A percentile compares a stretch with the other conserved stretches of the same genome.
Evolutionary conservation across 64 coral and sea anemone species (phyloP).

Genomic region (Pachyseris speciosa): DNA sequence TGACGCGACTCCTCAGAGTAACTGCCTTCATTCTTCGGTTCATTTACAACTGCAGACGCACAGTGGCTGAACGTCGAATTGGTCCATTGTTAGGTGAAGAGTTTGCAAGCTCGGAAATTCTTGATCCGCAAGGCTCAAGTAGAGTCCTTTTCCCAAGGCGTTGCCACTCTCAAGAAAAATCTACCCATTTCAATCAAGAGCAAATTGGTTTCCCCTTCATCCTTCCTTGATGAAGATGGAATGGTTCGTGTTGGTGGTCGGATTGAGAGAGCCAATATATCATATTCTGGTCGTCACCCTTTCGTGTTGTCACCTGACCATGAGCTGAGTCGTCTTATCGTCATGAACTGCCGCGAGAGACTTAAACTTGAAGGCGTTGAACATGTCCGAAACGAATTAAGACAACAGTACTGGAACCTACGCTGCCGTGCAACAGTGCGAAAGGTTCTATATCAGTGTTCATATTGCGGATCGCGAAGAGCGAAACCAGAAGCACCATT

Average conservation of each 20-base stretch:
- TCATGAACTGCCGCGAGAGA: conserved; percentile 21
- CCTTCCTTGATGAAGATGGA: conserved; percentile 25
- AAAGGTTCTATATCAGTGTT: conserved; percentile 31
- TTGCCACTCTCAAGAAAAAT: background rate
- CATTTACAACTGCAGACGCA: background rate
- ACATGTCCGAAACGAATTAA: conserved; percentile 20
- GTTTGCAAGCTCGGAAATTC: background rate
- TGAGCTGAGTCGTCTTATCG: background rate
- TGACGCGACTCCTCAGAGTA: conserved; percentile 3
- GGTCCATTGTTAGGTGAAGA: background rate
- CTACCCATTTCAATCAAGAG: background rate
- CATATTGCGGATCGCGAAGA: conserved; percentile 2
- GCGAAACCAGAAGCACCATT: background rate
- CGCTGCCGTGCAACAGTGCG: background rate
- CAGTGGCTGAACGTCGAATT: background rate
- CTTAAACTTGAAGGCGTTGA: conserved; percentile 19
- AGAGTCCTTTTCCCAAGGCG: background rate
- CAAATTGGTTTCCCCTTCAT: background rate
- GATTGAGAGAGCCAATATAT: conserved; percentile 31
- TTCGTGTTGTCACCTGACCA: background rate
- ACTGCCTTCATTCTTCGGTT: background rate
- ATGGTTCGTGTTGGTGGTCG: conserved; percentile 16
- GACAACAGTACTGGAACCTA: conserved; percentile 4
- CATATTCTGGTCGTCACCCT: background rate
- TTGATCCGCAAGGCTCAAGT: background rate